Evolutionary conservation across 2,797 vertebrate genomes (phyloP).

Genomic region (Passerculus sandwichensis): DNA sequence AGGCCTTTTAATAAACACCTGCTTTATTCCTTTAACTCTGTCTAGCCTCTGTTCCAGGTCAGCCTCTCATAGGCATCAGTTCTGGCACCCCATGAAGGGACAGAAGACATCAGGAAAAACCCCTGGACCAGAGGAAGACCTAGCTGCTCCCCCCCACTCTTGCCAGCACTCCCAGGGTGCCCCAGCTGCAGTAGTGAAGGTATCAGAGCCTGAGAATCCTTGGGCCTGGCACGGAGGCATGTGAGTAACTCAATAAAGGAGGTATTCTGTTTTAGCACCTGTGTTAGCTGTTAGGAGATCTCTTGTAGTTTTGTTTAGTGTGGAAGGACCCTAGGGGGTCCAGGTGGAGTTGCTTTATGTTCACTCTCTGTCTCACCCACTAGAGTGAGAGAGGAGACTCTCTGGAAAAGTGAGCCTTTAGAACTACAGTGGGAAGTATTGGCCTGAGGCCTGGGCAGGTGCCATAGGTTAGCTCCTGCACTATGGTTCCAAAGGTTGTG

Average conservation of each 20-base stretch:
- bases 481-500: background rate
- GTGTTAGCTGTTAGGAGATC: background rate
- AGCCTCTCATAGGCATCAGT: background rate
- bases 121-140: background rate
- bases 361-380: background rate
- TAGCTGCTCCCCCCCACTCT: background rate
- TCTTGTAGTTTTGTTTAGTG: background rate
- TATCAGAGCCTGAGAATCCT: background rate
- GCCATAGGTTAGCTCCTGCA: no score
- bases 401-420: no score
- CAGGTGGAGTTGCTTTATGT: background rate
- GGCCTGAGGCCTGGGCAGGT: background rate
- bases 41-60: background rate
- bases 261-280: background rate
- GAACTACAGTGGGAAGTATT: background rate
- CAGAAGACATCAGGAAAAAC: background rate
- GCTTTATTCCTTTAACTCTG: background rate
- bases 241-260: background rate
- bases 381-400: no score
- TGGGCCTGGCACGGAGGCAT: background rate
- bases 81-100: background rate
- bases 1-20: background rate
- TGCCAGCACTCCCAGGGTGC: background rate
- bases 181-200: background rate
- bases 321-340: background rate